Base-by-base conservation (phyloP, 2,888 invertebrate genomes). In the Camponotus fellah region DNA sequence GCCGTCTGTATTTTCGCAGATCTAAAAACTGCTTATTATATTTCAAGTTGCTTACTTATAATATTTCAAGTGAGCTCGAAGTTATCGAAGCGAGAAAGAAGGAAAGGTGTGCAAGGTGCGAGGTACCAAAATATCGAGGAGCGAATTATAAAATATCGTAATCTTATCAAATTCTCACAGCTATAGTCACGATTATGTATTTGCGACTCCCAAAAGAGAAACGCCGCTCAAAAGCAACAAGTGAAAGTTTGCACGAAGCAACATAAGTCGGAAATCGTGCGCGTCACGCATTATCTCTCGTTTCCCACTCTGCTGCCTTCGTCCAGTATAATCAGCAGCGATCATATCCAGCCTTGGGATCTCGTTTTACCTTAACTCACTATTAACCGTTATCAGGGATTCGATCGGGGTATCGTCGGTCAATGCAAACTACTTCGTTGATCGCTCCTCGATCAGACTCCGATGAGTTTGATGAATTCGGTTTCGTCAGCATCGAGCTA, bases 1-100 rank as follows among this genome's bases (percentile, higher is more conserved):
- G 82, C 80, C 85, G 83, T 80, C 88, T 87, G 86, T 83, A 88
- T 90, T 92, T 89, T 89, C 87, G 85, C 91, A 86, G 87, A 88
- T 85, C 89, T 85, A 87, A 37, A 84, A 71, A 62, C 82, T 82
- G 84, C 84, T 85, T 88, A 91, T 89, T 86, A 86, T 83, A 86
- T 82, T 76, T 86, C 86, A 58, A 77, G 87, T 71, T 46, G 46
- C 37, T 14, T 26, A 26, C 26, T 46, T 46, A 46, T 49, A 1
- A 49, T 49, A 49, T 79, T 76, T 86, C 85, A 60, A 75, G 87
- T 6, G 17, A 49, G 6, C 6, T 49, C 17, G 6, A 49, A 49
- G 6, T 17, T 17, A 17, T 37, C 1, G 1, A 72, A 26, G 6
- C 10, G 17, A 10, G 21, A 37, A 75, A 2, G 34, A 60, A 5